phyloP scores from a whole-genome alignment of 2,888 invertebrate genomes.

The Drosophila falleni region DNA sequence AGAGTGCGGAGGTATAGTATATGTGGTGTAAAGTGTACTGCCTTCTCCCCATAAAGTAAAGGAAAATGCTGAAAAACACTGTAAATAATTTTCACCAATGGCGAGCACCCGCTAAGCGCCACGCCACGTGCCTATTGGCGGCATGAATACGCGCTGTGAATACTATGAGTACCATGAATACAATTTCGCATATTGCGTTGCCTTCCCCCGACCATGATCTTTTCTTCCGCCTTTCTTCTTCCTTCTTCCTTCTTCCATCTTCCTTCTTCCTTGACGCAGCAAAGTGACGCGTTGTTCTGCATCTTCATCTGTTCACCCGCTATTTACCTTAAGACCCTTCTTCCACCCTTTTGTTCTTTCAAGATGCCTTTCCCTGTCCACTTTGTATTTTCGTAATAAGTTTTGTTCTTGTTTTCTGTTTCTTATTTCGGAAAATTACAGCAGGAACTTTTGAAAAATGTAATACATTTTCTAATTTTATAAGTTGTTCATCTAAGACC shows the following conservation, averaged over 20 bases:
- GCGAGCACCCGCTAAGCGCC: constrained; percentile 33
- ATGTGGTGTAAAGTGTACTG: constrained; percentile 15
- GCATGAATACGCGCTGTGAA: constrained; percentile 14
- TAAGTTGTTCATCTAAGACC: background rate
- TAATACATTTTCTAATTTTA: background rate
- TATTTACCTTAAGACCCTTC: constrained; percentile 4
- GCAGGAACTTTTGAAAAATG: background rate
- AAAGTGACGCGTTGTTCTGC: background rate
- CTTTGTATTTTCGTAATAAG: background rate
- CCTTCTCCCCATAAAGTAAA: constrained; percentile 27
- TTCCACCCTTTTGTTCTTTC: background rate
- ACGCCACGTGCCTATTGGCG: constrained; percentile 59
- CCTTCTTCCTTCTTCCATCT: background rate
- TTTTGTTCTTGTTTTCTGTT: background rate
- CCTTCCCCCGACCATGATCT: background rate
- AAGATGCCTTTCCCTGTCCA: constrained; percentile 1
- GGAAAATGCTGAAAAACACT: constrained; percentile 35
- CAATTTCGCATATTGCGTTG: constrained; percentile 6
- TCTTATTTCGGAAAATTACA: background rate
- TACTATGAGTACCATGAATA: constrained; percentile 18
- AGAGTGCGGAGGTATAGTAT: background rate
- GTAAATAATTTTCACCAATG: constrained; percentile 55
- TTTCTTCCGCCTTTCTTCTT: background rate
- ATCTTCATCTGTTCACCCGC: background rate
- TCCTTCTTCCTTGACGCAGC: background rate